Conservation (phyloP, 2,113 vertebrate species). For the Mormyrus lacerda region DNA sequence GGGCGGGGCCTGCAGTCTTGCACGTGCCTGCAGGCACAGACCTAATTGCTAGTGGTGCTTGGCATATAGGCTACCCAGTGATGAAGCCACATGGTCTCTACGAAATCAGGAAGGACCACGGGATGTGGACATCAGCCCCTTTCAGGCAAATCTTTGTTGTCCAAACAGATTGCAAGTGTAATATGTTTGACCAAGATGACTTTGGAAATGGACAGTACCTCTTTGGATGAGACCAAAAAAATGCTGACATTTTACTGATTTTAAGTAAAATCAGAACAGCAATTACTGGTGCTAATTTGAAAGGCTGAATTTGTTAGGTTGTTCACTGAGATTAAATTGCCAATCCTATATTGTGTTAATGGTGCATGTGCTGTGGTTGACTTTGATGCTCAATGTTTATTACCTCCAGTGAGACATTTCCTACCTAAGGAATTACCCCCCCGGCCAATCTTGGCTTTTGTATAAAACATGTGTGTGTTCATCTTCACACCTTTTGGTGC, state of each 20-base stretch:
- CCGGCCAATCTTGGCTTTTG: background rate
- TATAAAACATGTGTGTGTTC: background rate
- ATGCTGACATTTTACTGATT: background rate
- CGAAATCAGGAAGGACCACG: background rate
- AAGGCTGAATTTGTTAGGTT: background rate
- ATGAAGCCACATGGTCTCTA: background rate
- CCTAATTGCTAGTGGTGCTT: background rate
- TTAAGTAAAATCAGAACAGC: background rate
- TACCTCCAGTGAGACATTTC: background rate
- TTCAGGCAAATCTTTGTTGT: background rate
- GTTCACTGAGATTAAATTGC: background rate
- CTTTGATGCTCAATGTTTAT: no score
- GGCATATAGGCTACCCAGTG: background rate
- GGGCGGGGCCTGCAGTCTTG: background rate
- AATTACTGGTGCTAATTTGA: background rate
- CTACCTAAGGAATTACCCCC: background rate
- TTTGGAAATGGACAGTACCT: background rate
- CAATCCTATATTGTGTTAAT: background rate
- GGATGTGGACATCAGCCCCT: background rate
- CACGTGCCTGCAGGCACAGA: background rate
- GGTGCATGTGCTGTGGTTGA: background rate
- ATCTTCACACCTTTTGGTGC: background rate
- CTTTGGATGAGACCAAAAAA: background rate
- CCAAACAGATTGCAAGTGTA: background rate
- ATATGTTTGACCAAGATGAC: background rate